These are phyloP conservation scores for Nipponacmea schrenckii DNA, from an alignment of 2,888 invertebrate species.

Conservation along the genomic window DNA sequence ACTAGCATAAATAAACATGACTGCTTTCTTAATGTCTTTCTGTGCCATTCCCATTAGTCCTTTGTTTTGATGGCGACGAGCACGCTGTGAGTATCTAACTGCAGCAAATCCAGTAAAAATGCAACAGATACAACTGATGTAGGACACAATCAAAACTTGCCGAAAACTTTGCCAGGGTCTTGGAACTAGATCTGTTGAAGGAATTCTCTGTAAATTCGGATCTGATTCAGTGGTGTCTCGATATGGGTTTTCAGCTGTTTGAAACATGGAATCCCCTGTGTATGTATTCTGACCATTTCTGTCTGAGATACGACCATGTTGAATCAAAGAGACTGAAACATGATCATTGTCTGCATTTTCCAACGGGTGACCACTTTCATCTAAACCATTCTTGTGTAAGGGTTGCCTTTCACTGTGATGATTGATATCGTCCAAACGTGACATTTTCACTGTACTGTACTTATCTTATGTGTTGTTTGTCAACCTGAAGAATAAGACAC, in stretches of 20 bases:
- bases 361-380: slow-evolving; percentile 28
- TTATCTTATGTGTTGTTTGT: not conserved
- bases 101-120: slow-evolving; percentile 51
- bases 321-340: slow-evolving; percentile 41
- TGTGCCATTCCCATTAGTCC: slow-evolving; percentile 59
- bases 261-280: slow-evolving; percentile 49
- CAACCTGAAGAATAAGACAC: not conserved
- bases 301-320: slow-evolving; percentile 27
- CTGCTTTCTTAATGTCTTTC: slow-evolving; percentile 50
- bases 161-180: slow-evolving; percentile 54
- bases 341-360: slow-evolving; percentile 35
- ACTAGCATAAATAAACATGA: slow-evolving; percentile 51
- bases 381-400: slow-evolving; percentile 38
- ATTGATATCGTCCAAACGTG: slow-evolving; percentile 16
- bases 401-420: slow-evolving; percentile 44
- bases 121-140: slow-evolving; percentile 51
- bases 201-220: slow-evolving; percentile 52
- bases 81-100: slow-evolving; percentile 47
- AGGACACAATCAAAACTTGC: slow-evolving; percentile 51
- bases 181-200: slow-evolving; percentile 56
- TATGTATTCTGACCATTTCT: slow-evolving; percentile 33
- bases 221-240: slow-evolving; percentile 57
- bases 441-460: slow-evolving; percentile 4
- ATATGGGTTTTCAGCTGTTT: slow-evolving; percentile 56
- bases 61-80: slow-evolving; percentile 53